A percentile compares a stretch with the other conserved stretches of the same genome.
These are phyloP conservation scores for Gobiocypris rarus DNA, from an alignment of 2,113 vertebrate species.

Conservation along the genomic window DNA sequence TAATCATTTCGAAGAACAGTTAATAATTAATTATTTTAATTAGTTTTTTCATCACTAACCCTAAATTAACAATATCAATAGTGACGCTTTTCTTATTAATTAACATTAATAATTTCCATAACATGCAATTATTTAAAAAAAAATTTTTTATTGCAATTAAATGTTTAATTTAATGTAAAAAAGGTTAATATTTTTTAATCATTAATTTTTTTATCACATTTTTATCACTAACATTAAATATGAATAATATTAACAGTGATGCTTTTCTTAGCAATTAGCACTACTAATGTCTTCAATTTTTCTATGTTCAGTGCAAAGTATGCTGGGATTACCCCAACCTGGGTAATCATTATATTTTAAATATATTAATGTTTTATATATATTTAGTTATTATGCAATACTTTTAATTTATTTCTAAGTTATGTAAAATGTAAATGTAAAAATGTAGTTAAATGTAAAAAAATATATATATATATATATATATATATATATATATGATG, in stretches of 20 bases:
- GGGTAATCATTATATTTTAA: neutral
- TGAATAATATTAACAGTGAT: neutral
- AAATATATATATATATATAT: too few relatives aligned
- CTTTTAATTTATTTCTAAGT: too few relatives aligned
- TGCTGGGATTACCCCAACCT: neutral
- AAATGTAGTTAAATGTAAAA: too few relatives aligned
- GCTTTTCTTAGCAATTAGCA: neutral
- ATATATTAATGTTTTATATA: neutral
- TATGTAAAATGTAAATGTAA: too few relatives aligned
- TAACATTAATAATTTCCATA: too few relatives aligned
- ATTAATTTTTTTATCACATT: neutral
- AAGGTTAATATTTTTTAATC: neutral
- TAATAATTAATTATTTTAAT: too few relatives aligned
- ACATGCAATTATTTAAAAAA: neutral
- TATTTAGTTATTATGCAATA: neutral
- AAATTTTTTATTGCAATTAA: neutral
- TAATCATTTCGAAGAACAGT: neutral
- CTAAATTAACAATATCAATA: neutral
- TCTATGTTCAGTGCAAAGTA: slow-evolving; percentile 1
- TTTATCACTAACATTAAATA: neutral
- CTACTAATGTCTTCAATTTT: neutral
- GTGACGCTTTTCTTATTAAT: neutral
- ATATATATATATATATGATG: neutral
- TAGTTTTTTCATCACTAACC: neutral
- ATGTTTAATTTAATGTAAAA: neutral